Evolutionary conservation across 2,113 vertebrate genomes (phyloP).

Genomic region (Chinchilla lanigera): DNA sequence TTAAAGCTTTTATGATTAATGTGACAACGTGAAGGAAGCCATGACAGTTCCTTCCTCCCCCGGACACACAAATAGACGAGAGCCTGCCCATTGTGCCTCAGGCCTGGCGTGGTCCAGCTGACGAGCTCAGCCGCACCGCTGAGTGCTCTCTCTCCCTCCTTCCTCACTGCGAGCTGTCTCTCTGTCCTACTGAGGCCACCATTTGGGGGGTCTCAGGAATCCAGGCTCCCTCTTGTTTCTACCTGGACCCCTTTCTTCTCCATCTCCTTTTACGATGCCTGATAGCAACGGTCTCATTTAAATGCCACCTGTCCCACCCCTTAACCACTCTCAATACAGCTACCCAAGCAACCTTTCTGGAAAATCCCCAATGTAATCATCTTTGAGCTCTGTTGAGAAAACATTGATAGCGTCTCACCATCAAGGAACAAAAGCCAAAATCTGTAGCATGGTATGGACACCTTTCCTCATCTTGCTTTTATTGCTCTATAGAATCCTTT

Average conservation of each 20-base stretch:
- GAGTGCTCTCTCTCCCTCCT: too few relatives aligned
- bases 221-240: neutral
- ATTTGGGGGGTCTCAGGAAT: neutral
- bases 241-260: neutral
- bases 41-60: neutral
- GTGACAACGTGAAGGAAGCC: neutral
- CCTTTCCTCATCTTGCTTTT: neutral
- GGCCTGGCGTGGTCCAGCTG: fast-evolving
- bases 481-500: neutral
- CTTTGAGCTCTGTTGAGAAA: neutral
- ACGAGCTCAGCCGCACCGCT: neutral
- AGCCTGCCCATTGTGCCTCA: neutral
- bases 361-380: neutral
- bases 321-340: neutral
- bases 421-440: neutral
- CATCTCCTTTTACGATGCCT: neutral
- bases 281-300: neutral
- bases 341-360: neutral
- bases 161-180: neutral
- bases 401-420: neutral
- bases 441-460: neutral
- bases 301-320: neutral
- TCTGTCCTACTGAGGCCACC: neutral
- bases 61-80: neutral
- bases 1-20: slow-evolving; percentile 38